These are phyloP conservation scores for Euthynnus affinis DNA, from an alignment of 2,797 vertebrate genomes.

Conservation along the genomic window DNA sequence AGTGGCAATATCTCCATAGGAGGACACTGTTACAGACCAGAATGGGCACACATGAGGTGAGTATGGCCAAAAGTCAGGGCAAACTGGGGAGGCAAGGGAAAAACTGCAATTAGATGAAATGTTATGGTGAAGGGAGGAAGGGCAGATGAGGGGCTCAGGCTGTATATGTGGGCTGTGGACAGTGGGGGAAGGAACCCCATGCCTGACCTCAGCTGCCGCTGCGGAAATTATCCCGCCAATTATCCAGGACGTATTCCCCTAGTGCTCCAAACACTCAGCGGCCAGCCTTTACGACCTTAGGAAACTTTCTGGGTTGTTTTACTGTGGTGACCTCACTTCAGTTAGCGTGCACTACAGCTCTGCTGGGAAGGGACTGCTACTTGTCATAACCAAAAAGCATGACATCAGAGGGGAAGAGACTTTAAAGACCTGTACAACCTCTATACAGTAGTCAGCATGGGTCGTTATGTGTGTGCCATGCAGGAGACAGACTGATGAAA, in stretches of 20 bases:
- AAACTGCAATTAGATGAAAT: slow-evolving; percentile 58
- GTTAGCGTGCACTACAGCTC: slow-evolving; percentile 67
- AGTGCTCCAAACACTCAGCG: slow-evolving; percentile 70
- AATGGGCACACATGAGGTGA: slow-evolving; percentile 34
- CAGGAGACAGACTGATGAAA: slow-evolving; percentile 21
- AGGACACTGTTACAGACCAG: slow-evolving; percentile 44
- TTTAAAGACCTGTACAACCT: slow-evolving; percentile 54
- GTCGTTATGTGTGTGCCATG: background rate
- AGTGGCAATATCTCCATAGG: slow-evolving; percentile 36
- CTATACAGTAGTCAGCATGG: slow-evolving; percentile 50
- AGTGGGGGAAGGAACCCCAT: slow-evolving; percentile 70
- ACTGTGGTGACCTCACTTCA: slow-evolving; percentile 80
- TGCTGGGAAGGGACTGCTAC: slow-evolving; percentile 75
- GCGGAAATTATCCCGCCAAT: slow-evolving; percentile 82
- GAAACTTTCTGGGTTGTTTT: slow-evolving; percentile 83
- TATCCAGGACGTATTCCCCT: slow-evolving; percentile 80
- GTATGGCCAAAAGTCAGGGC: slow-evolving; percentile 42
- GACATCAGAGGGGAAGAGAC: slow-evolving; percentile 64
- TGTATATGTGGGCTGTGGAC: slow-evolving; percentile 61
- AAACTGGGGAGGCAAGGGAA: slow-evolving; percentile 34
- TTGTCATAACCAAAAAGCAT: slow-evolving; percentile 69
- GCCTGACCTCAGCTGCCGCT: slow-evolving; percentile 82
- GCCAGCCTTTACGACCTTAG: slow-evolving; percentile 77
- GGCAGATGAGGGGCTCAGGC: slow-evolving; percentile 52
- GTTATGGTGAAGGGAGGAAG: slow-evolving; percentile 58